Base-by-base conservation (phyloP, 2,888 invertebrate species). In the Caenorhabditis drosophilae region DNA sequence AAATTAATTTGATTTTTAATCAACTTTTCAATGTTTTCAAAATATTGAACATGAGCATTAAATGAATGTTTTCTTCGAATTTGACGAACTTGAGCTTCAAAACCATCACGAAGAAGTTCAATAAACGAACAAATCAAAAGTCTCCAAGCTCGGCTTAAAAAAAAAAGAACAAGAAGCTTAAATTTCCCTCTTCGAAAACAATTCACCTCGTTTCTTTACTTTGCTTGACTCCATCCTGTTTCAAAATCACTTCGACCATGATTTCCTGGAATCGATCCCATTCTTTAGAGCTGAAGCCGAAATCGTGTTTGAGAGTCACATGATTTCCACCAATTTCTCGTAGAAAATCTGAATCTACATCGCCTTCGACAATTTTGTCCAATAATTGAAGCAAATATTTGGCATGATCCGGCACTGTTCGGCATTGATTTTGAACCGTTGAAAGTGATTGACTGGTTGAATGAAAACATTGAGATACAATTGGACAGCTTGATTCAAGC, bases 191-290 rank as follows among this genome's bases (percentile, higher is more conserved):
- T 18, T 27, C 42, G 4, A 20, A 22, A 36, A 36, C 38, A 38
- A 7, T 36, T 36, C 26, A 75, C 70, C 73, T 78, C 3, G 78
- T 71, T 49, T 80, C 80, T 50, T 80, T 80, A 61, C 75, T 76
- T 41, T 81, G 77, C 22, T 74, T 71, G 26, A 80, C 72, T 15
- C 80, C 80, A 51, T 80, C 80, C 48, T 80, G 67, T 56, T 79
- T 81, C 58, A 77, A 59, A 35, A 80, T 68, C 44, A 73, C 70
- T 50, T 80, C 78, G 11, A 77, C 70, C 60, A 73, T 70, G 15
- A 71, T 64, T 48, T 73, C 73, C 34, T 70, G 70, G 48, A 73
- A 71, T 22, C 67, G 41, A 38, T 73, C 73, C 51, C 70, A 57
- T 42, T 73, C 70, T 6, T 34, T 46, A 9, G 45, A 59, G 36